Evolutionary conservation across 2,113 vertebrate species (phyloP).

Genomic region (Aspidoscelis tigris): DNA sequence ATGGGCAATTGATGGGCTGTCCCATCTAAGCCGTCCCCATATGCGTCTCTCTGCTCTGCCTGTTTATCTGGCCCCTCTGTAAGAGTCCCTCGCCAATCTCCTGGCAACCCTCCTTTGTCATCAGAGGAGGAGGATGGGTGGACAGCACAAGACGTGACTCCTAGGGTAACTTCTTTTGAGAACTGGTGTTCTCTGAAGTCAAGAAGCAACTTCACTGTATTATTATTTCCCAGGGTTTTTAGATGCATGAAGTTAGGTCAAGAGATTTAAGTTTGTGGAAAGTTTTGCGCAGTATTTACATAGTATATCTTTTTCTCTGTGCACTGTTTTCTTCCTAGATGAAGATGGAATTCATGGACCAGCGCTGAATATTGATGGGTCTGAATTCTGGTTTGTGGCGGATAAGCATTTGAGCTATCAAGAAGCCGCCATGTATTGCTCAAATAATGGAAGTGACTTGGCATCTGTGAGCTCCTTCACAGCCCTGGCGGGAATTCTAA

Average conservation of each 20-base stretch:
- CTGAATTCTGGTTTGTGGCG: conserved; percentile 92
- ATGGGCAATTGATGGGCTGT: too few species aligned
- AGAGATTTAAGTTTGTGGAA: too few species aligned
- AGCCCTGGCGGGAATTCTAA: conserved; percentile 70
- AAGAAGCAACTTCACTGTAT: neutral
- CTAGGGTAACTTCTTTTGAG: too few species aligned
- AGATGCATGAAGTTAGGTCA: accelerated
- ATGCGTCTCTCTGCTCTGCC: too few species aligned
- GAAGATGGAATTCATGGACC: conserved; percentile 84
- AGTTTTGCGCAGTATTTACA: neutral
- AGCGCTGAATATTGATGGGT: conserved; percentile 83
- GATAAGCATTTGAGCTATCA: conserved; percentile 80
- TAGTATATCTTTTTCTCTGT: neutral
- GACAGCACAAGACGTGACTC: too few species aligned
- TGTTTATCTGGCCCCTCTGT: too few species aligned
- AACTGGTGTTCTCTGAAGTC: neutral
- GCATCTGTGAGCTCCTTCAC: conserved; percentile 74
- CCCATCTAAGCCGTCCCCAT: too few species aligned
- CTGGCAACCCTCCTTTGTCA: too few species aligned
- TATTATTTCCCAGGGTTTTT: neutral
- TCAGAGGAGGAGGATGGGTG: too few species aligned
- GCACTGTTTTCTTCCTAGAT: conserved; percentile 64
- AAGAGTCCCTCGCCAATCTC: too few species aligned
- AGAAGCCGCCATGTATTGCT: conserved; percentile 86
- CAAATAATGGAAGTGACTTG: conserved; percentile 81